These are phyloP conservation scores for Erythrolamprus reginae DNA, from an alignment of 2,113 vertebrate species.

Conservation along the genomic window DNA sequence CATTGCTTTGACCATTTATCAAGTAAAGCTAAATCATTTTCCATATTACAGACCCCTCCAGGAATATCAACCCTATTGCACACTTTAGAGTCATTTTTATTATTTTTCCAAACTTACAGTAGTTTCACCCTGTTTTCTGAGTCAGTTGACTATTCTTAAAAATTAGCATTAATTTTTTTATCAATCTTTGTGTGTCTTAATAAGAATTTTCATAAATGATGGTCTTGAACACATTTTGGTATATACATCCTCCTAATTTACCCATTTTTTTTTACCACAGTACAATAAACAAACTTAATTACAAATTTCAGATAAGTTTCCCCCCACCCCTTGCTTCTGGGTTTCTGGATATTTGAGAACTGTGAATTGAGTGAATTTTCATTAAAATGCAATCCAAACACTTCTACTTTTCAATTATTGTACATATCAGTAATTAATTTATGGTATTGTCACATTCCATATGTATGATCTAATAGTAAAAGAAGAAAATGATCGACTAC, in stretches of 20 bases:
- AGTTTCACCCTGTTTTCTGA: neutral
- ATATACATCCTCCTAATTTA: neutral
- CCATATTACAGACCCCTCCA: too few relatives aligned
- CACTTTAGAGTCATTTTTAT: too few relatives aligned
- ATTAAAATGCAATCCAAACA: neutral
- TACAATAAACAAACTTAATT: neutral
- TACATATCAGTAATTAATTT: neutral
- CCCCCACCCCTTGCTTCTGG: neutral
- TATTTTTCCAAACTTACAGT: neutral
- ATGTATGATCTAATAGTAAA: neutral
- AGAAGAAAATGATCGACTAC: neutral
- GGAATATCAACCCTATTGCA: too few relatives aligned
- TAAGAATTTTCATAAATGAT: neutral
- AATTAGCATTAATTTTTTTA: neutral
- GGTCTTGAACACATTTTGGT: neutral
- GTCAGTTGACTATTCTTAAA: neutral
- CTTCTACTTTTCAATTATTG: neutral
- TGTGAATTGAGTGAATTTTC: neutral
- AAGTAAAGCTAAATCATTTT: too few relatives aligned
- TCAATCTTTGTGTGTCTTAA: neutral
- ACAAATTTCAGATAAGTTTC: neutral
- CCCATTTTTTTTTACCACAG: neutral
- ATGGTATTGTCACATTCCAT: neutral
- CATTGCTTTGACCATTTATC: too few relatives aligned
- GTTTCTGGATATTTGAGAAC: neutral